Base-by-base conservation (phyloP, 1,140 invertebrate species). In the Coptotermes formosanus region DNA sequence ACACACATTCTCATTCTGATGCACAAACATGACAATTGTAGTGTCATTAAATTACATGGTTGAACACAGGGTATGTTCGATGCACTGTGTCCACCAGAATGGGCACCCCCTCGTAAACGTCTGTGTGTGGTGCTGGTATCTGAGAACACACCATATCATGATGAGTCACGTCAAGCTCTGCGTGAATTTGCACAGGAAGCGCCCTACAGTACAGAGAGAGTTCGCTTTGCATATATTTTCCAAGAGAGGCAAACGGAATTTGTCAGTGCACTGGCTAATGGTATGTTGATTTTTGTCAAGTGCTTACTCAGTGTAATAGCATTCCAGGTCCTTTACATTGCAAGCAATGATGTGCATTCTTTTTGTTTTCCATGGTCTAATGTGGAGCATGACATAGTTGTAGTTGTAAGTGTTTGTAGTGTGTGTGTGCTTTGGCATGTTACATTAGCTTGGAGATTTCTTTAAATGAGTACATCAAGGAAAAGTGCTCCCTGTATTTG, bases 51-150 rank as follows among this genome's bases (percentile, higher is more conserved):
- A 75, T 75, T 75, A 21, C 19, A 55, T 55, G 7, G 14, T 55
- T 83, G 21, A 45, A 89, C 90, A 8, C 89, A 95, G 94, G 92
- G 91, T 84, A 91, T 96, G 85, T 93, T 97, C 88, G 97, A 98
- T 89, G 94, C 95, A 9, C 92, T 99, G 32, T 99, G 98, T 90
- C 98, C 98, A 0, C 94, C 95, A 82, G 96, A 97, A 90, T 95
- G 95, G 92, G 93, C 95, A 86, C 93, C 94, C 86, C 94, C 95
- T 21, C 93, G 95, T n/a, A 96, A 97, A 89, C 95, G 95, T 30
- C 91, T 99, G 25, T 99, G 97, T 91, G 96, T 97, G 14, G 94
- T 98, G 88, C 91, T 99, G 25, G 94, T 99, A 38, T 96, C 96
- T 0, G 93, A 95, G 89, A 95, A 96, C 88, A 93, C 93, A 32